phyloP scores from a whole-genome alignment of 2,888 invertebrate species.

The Aporophyla nigra region DNA sequence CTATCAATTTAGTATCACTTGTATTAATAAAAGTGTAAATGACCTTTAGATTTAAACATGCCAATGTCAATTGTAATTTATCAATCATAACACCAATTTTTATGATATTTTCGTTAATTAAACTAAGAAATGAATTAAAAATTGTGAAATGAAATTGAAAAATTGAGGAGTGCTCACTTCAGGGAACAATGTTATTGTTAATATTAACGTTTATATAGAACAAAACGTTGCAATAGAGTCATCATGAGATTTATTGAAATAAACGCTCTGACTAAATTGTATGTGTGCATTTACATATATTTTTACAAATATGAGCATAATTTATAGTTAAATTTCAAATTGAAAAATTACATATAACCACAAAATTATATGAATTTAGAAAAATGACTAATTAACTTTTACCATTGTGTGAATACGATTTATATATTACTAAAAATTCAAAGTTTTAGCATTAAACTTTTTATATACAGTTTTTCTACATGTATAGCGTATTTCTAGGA shows the following conservation, averaged over 20 bases:
- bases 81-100: constrained; percentile 28
- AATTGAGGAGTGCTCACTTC: constrained; percentile 79
- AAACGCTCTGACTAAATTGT: constrained; percentile 64
- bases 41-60: constrained; percentile 25
- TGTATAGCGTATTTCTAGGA: constrained; percentile 81
- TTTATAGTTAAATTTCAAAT: constrained; percentile 65
- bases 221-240: constrained; percentile 60
- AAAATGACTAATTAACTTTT: constrained; percentile 55
- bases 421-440: constrained; percentile 67
- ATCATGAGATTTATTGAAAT: constrained; percentile 68
- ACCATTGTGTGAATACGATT: constrained; percentile 72
- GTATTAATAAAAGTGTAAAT: constrained; percentile 47
- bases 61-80: constrained; percentile 54
- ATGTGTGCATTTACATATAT: constrained; percentile 65
- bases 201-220: constrained; percentile 60
- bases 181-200: constrained; percentile 79
- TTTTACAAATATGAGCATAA: constrained; percentile 66
- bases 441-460: constrained; percentile 75
- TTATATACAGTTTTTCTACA: constrained; percentile 83
- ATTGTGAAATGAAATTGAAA: constrained; percentile 70
- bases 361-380: constrained; percentile 64
- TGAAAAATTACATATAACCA: constrained; percentile 57
- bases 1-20: constrained; percentile 11
- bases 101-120: constrained; percentile 10
- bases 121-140: constrained; percentile 63